A percentile compares a stretch with the other conserved stretches of the same genome.
Evolutionary conservation across 2,797 vertebrate genomes (phyloP).

Genomic region (Acrocephalus scirpaceus): DNA sequence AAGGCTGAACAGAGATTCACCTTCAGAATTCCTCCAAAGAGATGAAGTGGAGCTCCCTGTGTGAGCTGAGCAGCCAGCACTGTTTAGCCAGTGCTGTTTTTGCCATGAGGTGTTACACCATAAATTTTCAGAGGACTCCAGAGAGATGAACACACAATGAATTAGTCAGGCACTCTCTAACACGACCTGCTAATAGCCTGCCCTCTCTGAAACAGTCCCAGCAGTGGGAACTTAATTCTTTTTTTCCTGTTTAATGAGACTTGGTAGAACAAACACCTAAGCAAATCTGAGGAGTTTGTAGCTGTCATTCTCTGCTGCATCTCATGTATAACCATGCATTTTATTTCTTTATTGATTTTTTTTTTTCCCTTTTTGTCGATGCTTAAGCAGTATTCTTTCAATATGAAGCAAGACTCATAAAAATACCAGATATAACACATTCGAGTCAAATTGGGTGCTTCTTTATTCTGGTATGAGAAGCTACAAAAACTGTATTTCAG

Average conservation of each 20-base stretch:
- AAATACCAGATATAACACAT: background rate
- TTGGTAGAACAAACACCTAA: background rate
- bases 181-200: background rate
- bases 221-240: background rate
- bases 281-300: background rate
- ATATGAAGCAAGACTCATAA: background rate
- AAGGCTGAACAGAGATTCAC: background rate
- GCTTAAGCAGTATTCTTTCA: background rate
- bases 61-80: background rate
- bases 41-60: background rate
- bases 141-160: background rate
- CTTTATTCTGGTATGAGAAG: background rate
- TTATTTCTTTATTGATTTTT: slow-evolving; percentile 44
- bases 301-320: background rate
- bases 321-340: background rate
- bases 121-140: background rate
- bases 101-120: background rate
- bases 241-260: background rate
- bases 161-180: background rate
- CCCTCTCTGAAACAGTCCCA: background rate
- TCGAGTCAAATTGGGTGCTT: background rate
- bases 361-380: background rate
- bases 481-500: background rate
- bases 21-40: background rate
- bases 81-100: background rate